Conservation (phyloP, 2,888 invertebrate genomes). For the Sarcophaga variegata region DNA sequence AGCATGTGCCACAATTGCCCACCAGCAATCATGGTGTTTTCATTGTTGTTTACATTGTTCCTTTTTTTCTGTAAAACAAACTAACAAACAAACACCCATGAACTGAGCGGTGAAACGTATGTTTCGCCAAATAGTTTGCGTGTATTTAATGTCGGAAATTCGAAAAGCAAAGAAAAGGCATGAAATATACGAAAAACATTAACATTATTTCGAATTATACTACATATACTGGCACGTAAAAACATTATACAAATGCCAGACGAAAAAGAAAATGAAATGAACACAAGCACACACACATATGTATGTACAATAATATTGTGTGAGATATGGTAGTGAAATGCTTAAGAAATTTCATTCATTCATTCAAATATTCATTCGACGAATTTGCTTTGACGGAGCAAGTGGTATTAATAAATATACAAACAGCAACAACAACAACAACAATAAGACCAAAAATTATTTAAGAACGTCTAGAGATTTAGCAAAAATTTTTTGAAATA, state of each 20-base stretch:
- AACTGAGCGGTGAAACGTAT: neutral
- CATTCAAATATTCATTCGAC: slow-evolving; percentile 40
- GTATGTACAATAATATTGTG: too few species aligned
- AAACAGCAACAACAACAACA: slow-evolving; percentile 19
- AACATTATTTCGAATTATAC: slow-evolving; percentile 43
- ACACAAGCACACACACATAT: neutral
- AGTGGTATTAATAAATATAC: slow-evolving; percentile 61
- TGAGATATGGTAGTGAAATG: slow-evolving; percentile 7
- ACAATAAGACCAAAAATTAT: slow-evolving; percentile 2
- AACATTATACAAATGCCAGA: slow-evolving; percentile 47
- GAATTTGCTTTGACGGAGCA: slow-evolving; percentile 62
- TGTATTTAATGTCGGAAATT: too few species aligned
- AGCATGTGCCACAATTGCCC: slow-evolving; percentile 6
- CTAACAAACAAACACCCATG: neutral
- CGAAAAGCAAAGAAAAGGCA: too few species aligned
- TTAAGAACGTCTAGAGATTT: slow-evolving; percentile 34
- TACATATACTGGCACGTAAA: neutral
- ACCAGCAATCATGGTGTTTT: slow-evolving; percentile 4
- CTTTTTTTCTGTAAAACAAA: slow-evolving; percentile 2
- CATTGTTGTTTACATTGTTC: slow-evolving; percentile 31
- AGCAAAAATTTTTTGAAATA: slow-evolving; percentile 11
- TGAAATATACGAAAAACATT: too few species aligned
- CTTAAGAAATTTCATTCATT: slow-evolving; percentile 67
- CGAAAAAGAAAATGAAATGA: slow-evolving; percentile 28
- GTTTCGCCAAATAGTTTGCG: slow-evolving; percentile 15